phyloP scores from a whole-genome alignment of 2,888 invertebrate genomes.

The Microplitis deprimator region DNA sequence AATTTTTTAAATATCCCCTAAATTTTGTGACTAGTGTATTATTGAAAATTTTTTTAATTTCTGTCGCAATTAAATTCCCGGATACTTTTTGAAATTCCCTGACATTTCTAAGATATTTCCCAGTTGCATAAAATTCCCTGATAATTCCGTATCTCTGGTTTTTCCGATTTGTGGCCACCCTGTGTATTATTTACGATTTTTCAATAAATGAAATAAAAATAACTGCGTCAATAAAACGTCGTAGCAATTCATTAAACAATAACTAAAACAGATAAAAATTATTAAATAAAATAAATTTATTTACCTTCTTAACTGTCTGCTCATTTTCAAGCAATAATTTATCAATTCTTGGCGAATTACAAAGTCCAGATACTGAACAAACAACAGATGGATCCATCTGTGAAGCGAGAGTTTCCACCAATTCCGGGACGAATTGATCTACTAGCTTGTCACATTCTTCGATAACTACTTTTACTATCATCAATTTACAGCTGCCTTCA shows the following conservation, averaged over 20 bases:
- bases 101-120: too few relatives aligned
- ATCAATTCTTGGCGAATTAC: slow-evolving; percentile 84
- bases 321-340: slow-evolving; percentile 75
- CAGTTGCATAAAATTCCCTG: too few relatives aligned
- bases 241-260: neutral
- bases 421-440: slow-evolving; percentile 88
- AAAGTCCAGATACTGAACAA: slow-evolving; percentile 89
- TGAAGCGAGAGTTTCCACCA: slow-evolving; percentile 89
- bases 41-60: too few relatives aligned
- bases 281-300: neutral
- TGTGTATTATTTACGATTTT: neutral
- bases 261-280: neutral
- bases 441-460: slow-evolving; percentile 85
- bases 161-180: too few relatives aligned
- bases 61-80: too few relatives aligned
- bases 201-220: neutral
- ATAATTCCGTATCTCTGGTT: too few relatives aligned
- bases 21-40: too few relatives aligned
- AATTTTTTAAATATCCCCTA: too few relatives aligned
- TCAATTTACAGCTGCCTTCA: slow-evolving; percentile 88
- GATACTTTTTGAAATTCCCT: too few relatives aligned
- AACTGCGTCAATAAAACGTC: neutral
- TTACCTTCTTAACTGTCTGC: slow-evolving; percentile 32
- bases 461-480: slow-evolving; percentile 81
- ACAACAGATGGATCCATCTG: slow-evolving; percentile 93